These are phyloP conservation scores for Echinarachnius parma DNA, from an alignment of 53 echinoderm and acorn worm species.

Conservation along the genomic window DNA sequence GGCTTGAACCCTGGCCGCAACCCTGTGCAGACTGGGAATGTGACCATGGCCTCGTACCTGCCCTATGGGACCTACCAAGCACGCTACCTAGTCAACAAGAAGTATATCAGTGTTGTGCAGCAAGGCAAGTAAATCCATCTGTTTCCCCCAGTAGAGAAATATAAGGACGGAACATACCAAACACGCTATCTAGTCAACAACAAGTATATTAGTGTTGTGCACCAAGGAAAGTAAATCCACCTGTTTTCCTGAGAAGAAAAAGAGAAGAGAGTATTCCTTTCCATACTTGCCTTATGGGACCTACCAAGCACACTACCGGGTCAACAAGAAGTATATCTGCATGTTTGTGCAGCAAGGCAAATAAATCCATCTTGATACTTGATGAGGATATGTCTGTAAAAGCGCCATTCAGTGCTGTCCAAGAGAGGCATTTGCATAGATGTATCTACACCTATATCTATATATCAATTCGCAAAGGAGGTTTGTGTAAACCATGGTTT, in stretches of 20 bases:
- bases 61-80: conserved; percentile 62
- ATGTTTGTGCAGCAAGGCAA: conserved; percentile 57
- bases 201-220: conserved; percentile 60
- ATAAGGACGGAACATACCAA: conserved; percentile 63
- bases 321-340: conserved; percentile 65
- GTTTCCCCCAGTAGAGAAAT: too few species aligned
- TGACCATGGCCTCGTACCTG: conserved; percentile 53
- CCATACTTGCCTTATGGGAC: conserved; percentile 61
- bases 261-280: too few species aligned
- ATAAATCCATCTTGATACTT: too few species aligned
- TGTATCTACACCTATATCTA: too few species aligned
- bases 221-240: conserved; percentile 46
- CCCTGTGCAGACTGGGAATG: conserved; percentile 45
- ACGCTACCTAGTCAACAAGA: conserved; percentile 68
- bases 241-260: too few species aligned
- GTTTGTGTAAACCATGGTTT: too few species aligned
- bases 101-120: conserved; percentile 60
- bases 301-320: conserved; percentile 62
- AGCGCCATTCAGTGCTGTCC: too few species aligned
- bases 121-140: conserved; percentile 46
- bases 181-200: conserved; percentile 68
- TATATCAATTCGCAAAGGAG: too few species aligned
- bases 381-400: too few species aligned
- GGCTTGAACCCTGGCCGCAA: conserved; percentile 55
- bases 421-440: too few species aligned